These are phyloP conservation scores for Caligus rogercresseyi DNA, from an alignment of 1,140 invertebrate genomes.

Conservation along the genomic window DNA sequence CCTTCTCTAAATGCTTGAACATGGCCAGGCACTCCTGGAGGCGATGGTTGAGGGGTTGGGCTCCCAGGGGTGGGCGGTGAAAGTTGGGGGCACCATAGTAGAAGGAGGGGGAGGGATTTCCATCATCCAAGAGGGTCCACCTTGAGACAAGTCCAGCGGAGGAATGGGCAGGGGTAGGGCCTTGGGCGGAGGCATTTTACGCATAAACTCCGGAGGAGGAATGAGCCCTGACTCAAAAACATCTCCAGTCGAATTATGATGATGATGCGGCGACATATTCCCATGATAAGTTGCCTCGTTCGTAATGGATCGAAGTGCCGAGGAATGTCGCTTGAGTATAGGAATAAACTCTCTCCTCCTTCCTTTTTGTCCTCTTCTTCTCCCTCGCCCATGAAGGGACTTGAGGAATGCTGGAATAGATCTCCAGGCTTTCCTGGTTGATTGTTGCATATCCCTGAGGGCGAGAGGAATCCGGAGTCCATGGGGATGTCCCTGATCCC, in stretches of 20 bases:
- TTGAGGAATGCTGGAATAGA: neutral
- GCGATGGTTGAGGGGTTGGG: constrained; percentile 38
- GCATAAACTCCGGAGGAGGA: constrained; percentile 2
- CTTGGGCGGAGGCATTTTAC: constrained; percentile 11
- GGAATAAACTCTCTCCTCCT: neutral
- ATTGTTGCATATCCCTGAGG: neutral
- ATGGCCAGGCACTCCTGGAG: constrained; percentile 64
- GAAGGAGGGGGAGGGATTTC: constrained; percentile 3
- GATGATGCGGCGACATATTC: neutral
- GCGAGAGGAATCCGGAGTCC: constrained; percentile 3
- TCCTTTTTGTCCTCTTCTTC: no score
- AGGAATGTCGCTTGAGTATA: neutral
- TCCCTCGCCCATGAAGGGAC: neutral
- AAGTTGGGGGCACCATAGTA: neutral
- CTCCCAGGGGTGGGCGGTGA: constrained; percentile 26
- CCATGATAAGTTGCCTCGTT: neutral
- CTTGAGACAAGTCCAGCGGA: neutral
- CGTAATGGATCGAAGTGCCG: neutral
- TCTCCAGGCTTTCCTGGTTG: neutral
- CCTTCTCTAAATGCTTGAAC: constrained; percentile 59
- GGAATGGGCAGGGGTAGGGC: neutral
- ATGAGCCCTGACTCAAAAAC: neutral
- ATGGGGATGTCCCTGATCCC: constrained; percentile 1
- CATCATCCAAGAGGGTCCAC: neutral
- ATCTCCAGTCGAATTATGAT: neutral